Base-by-base conservation (phyloP, 2,113 vertebrate species). In the Alethe diademata region DNA sequence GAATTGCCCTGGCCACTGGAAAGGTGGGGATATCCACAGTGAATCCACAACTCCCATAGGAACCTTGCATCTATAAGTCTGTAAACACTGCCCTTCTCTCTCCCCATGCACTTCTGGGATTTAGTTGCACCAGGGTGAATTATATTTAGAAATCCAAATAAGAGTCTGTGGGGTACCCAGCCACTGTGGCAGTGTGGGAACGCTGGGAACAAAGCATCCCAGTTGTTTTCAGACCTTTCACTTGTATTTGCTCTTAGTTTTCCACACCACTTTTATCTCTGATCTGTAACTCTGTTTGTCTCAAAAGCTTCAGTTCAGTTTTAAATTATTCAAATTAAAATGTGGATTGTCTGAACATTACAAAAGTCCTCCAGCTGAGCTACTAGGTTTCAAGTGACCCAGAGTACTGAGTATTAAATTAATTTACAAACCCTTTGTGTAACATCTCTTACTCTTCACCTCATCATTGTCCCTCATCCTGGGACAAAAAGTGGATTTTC, bases 101-200 rank as follows among this genome's bases (percentile, higher is more conserved):
- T 85, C 33, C 23, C 78, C 1, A 0, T 23, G 42, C 25, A 50
- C 40, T 71, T 74, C 78, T 71, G 89, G 65, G 70, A 93, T 91
- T 86, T 78, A 89, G 65, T 45, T 91, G 79, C 83, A 86, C 33
- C 61, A 54, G 70, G 40, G 23, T 22, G 81, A 69, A 6, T 38
- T 95, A 79, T 92, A 87, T 82, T 91, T 95, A 87, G 93, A 95
- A 95, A 91, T 54, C 20, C 53, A 89, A 89, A 61, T 56, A 87
- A 87, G 40, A 81, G 62, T 24, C 53, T 47, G 31, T 66, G 62
- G 74, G 84, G 84, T 76, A 89, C 66, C 50, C 36, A 0, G 43
- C 8, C 10, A 0, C 72, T 57, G 47, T 51, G 57, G 61, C 38
- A 81, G 66, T 78, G 80, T 93, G 91, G 73, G 86, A 94, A 89